These are phyloP conservation scores for Phyllostomus hastatus DNA, from an alignment of 2,113 vertebrate genomes.

Conservation along the genomic window DNA sequence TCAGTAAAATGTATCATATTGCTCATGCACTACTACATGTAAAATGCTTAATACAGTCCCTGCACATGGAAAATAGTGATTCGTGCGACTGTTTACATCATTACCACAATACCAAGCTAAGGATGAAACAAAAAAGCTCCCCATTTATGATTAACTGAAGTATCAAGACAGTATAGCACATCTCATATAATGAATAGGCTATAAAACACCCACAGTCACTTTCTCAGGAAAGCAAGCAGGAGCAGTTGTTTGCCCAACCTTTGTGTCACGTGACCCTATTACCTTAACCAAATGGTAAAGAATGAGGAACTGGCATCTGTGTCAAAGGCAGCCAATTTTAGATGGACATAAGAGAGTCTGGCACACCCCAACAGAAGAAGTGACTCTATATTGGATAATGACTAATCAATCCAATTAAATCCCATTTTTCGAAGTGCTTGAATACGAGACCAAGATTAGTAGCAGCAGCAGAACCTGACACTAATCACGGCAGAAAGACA, in stretches of 20 bases:
- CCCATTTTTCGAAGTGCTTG: background rate
- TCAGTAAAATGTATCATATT: background rate
- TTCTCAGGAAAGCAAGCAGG: background rate
- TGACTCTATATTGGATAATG: background rate
- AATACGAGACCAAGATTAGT: background rate
- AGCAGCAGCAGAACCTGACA: background rate
- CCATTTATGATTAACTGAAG: background rate
- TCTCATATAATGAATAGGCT: background rate
- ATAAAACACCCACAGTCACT: background rate
- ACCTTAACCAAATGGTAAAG: background rate
- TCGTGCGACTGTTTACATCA: background rate
- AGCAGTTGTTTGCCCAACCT: background rate
- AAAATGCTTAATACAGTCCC: background rate
- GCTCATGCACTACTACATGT: background rate
- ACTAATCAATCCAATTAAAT: background rate
- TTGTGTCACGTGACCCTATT: background rate
- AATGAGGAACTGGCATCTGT: background rate
- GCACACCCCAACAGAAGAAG: background rate
- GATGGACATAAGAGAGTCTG: background rate
- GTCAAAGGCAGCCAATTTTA: background rate
- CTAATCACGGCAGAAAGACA: background rate
- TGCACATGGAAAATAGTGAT: background rate
- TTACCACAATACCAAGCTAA: background rate
- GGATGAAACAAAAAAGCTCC: background rate
- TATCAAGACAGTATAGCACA: background rate